Evolutionary conservation across 2,113 vertebrate species (phyloP), one percentile per base, ranked within the genome.

Genomic region (Melanostigma gelatinosum): DNA sequence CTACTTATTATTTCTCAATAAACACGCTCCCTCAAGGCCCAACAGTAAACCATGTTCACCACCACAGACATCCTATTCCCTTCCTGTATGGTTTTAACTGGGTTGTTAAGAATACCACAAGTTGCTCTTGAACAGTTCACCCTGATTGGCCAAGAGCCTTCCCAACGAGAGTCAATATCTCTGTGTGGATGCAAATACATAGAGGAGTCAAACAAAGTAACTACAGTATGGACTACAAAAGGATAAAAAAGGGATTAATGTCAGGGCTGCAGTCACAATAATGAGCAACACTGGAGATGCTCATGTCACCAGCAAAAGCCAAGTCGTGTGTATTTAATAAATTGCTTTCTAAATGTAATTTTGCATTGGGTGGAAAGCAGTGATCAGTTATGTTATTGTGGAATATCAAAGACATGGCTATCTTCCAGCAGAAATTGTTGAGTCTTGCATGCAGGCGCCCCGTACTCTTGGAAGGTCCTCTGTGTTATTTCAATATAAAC

Each of bases 21-120:
- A 80, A 75, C 74, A 44, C 0, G 7, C 70, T 54, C 54, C 61
- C 60, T 50, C 6, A 75, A 69, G 60, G 61, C 40, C 63, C 16
- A 34, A 75, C 69, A 65, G 68, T 42, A 71, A 86, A 71, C 74
- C 58, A 40, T 15, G 74, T 65, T 71, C 79, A 61, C 76, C 67
- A 71, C 91, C 87, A 79, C 85, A 86, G 82, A 89, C 79, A 89
- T 90, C 84, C 71, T 60, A 76, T 78, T 78, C 78, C 84, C 87
- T 92, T 93, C 89, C 92, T 91, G 79, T 77, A 69, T 72, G 84
- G 72, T 75, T 88, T 86, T 70, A 84, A 68, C 69, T 55, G 52
- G 71, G 77, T 54, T 83, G 61, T 73, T 61, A 69, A 68, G 46
- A 68, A 63, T 57, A 84, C 70, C 85, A 46, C 81, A 84, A 63